Conservation (phyloP, 2,797 vertebrate species). For the Calcarius lapponicus region DNA sequence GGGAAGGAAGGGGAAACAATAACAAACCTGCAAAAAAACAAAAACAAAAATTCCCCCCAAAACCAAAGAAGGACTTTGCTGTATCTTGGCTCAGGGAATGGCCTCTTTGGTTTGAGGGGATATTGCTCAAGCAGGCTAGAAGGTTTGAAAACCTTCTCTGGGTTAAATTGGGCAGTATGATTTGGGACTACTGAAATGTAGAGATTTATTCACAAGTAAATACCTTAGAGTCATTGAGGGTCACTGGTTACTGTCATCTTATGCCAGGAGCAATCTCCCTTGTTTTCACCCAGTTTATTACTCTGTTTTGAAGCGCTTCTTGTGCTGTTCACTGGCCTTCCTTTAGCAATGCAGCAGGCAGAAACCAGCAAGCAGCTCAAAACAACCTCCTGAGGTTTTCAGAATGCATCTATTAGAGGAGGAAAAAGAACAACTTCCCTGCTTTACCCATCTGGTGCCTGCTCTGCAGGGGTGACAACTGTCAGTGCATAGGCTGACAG, state of each 20-base stretch:
- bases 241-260: not conserved
- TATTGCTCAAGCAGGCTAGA: not conserved
- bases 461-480: conserved; percentile 12
- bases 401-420: not conserved
- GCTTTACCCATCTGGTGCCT: conserved; percentile 3
- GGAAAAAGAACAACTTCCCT: not conserved
- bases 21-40: not conserved
- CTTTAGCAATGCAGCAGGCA: not conserved
- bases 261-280: not conserved
- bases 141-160: not conserved
- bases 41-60: not conserved
- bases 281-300: not conserved
- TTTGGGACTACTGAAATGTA: not conserved
- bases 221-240: not conserved
- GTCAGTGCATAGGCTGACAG: not conserved
- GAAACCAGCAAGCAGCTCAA: not conserved
- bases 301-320: not conserved
- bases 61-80: not conserved
- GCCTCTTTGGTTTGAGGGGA: not conserved
- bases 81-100: not conserved
- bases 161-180: not conserved
- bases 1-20: not conserved
- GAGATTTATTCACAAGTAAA: not conserved
- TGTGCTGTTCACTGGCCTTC: not conserved
- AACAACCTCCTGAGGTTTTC: not conserved